Base-by-base conservation (phyloP, 1,140 invertebrate genomes). In the Camponotus pennsylvanicus region DNA sequence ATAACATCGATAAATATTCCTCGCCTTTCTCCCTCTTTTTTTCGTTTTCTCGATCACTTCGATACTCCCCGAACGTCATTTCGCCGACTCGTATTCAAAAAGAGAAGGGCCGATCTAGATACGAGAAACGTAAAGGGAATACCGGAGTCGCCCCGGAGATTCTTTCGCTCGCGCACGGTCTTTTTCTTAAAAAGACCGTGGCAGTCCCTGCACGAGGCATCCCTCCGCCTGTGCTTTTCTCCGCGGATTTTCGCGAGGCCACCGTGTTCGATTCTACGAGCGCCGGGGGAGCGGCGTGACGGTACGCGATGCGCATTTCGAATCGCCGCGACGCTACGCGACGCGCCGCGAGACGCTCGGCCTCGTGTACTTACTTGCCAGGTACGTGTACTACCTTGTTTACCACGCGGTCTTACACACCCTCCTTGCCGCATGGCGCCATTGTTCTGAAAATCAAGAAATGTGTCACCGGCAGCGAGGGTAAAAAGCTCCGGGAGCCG, bases 381-480 rank as follows among this genome's bases (percentile, higher is more conserved):
- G 84, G 77, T 89, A 85, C 75, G 86, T 75, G 83, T 88, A 84
- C 85, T 86, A 85, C 84, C 86, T 86, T 86, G 77, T 79, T 82
- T 76, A 80, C 82, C 82, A 80, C 89, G 89, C 89, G 88, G 80
- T 90, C 84, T 91, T 88, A 88, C 89, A 90, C 89, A 75, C 89
- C 67, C 76, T 91, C 84, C 89, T 90, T 90, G 92, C 90, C 94
- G 94, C 94, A 94, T 94, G 92, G 93, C 91, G 91, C 92, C 92
- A 93, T 94, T 95, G 93, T 94, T 94, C 94, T 91, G 93, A 91
- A 94, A 94, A 95, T 94, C 94, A 94, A 94, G 94, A 94, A 95
- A 95, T 94, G 91, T 95, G 94, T 95, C 94, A 95, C 86, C 89
- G 87, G 75, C 94, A 95, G 94, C 87, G 86, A 91, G 93, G 92